Evolutionary conservation across 2,113 vertebrate genomes (phyloP).

Genomic region (Misgurnus anguillicaudatus): DNA sequence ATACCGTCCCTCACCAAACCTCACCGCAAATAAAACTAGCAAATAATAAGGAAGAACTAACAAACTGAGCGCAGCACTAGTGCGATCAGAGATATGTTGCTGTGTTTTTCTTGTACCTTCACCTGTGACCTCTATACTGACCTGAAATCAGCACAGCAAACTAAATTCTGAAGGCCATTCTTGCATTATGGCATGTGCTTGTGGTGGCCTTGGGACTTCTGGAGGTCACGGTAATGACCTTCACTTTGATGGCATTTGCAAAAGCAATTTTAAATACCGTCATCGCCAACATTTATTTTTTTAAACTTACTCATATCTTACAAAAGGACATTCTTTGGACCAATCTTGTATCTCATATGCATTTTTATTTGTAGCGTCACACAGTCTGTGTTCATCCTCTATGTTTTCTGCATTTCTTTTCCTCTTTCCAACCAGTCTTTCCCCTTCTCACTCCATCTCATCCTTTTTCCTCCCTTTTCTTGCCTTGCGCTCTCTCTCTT

Average conservation of each 20-base stretch:
- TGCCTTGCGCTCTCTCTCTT: conserved; percentile 23
- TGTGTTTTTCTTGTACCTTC: conserved; percentile 21
- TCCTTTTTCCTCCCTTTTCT: conserved; percentile 39
- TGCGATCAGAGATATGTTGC: background rate
- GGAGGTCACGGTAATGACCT: background rate
- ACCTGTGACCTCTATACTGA: background rate
- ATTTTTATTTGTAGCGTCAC: background rate
- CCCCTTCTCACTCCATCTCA: conserved; percentile 31
- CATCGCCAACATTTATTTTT: background rate
- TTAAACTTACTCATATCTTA: background rate
- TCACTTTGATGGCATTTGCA: conserved; percentile 8
- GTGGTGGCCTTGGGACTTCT: conserved; percentile 3
- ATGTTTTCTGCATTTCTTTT: conserved; percentile 32
- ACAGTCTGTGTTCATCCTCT: conserved; percentile 34
- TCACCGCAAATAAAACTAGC: conserved; percentile 13
- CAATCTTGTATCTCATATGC: too few relatives aligned
- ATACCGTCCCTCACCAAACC: background rate
- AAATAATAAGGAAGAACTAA: conserved; percentile 14
- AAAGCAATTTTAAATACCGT: background rate
- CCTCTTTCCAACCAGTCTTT: conserved; percentile 35
- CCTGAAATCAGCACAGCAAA: conserved; percentile 17
- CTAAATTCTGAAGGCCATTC: conserved; percentile 10
- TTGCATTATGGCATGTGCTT: conserved; percentile 5
- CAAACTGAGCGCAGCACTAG: background rate
- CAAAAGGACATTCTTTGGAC: background rate